These are phyloP conservation scores for Adelognathus sp. DNA, from an alignment of 2,888 invertebrate species.

Conservation along the genomic window DNA sequence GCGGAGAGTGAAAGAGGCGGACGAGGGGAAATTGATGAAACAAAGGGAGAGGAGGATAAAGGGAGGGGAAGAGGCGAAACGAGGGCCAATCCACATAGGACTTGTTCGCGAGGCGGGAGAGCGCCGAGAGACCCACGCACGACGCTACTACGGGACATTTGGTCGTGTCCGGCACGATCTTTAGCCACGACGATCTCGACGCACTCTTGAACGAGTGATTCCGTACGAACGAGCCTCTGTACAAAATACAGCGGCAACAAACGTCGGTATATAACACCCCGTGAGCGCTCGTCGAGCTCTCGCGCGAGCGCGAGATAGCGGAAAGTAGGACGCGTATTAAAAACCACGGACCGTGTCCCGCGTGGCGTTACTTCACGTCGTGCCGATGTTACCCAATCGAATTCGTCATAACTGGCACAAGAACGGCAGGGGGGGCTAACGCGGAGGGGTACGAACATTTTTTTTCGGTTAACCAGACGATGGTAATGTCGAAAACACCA, in stretches of 20 bases:
- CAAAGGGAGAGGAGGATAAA: slow-evolving; percentile 10
- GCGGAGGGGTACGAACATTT: slow-evolving; percentile 13
- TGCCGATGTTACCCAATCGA: slow-evolving; percentile 78
- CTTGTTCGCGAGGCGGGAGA: slow-evolving; percentile 9
- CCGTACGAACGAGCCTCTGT: no score
- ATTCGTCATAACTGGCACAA: slow-evolving; percentile 79
- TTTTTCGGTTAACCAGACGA: slow-evolving; percentile 4
- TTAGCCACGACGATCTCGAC: slow-evolving; percentile 10
- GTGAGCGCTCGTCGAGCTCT: slow-evolving; percentile 33
- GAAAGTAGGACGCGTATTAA: slow-evolving; percentile 81
- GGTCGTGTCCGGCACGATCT: slow-evolving; percentile 35
- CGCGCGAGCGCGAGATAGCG: slow-evolving; percentile 72
- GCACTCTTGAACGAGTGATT: no score
- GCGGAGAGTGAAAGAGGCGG: neutral
- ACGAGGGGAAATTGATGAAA: slow-evolving; percentile 16
- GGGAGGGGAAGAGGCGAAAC: slow-evolving; percentile 1
- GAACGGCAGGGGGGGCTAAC: slow-evolving; percentile 31
- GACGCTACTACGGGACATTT: slow-evolving; percentile 13
- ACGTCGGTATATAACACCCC: neutral
- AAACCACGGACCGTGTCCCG: slow-evolving; percentile 80
- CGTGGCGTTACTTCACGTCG: slow-evolving; percentile 69
- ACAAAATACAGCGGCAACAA: no score
- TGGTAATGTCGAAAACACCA: neutral
- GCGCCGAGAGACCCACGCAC: slow-evolving; percentile 12
- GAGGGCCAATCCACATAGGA: slow-evolving; percentile 7